phyloP scores from a whole-genome alignment of 2,888 invertebrate species.

The Caenorhabditis plicata region DNA sequence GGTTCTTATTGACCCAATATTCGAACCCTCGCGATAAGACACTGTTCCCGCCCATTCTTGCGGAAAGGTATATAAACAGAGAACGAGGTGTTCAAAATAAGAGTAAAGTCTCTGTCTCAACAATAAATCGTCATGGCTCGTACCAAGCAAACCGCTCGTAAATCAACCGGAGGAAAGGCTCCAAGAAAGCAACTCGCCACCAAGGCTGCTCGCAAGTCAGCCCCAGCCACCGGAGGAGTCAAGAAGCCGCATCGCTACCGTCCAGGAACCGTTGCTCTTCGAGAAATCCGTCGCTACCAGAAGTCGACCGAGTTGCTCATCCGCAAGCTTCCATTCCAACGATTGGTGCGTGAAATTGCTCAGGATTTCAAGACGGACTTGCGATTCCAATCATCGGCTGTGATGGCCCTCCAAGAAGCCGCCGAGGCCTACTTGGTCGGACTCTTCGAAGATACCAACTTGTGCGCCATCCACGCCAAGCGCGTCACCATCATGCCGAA shows the following conservation, averaged over 20 bases:
- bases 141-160: slow-evolving; percentile 52
- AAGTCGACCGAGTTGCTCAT: slow-evolving; percentile 79
- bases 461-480: slow-evolving; percentile 95
- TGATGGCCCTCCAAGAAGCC: slow-evolving; percentile 82
- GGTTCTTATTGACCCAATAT: too few species aligned
- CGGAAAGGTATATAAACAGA: too few species aligned
- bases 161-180: slow-evolving; percentile 52
- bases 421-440: slow-evolving; percentile 87
- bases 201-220: slow-evolving; percentile 79
- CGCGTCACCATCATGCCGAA: slow-evolving; percentile 95
- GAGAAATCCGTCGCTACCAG: slow-evolving; percentile 94
- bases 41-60: too few species aligned
- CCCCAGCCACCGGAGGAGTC: slow-evolving; percentile 82
- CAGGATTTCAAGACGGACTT: slow-evolving; percentile 39
- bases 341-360: slow-evolving; percentile 32
- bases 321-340: slow-evolving; percentile 36
- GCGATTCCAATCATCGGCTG: slow-evolving; percentile 86
- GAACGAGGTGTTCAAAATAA: too few species aligned
- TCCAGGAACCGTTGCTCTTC: slow-evolving; percentile 91
- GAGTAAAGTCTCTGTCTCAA: too few species aligned
- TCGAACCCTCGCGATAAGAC: too few species aligned
- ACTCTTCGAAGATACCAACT: slow-evolving; percentile 93
- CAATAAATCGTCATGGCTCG: slow-evolving; percentile 43
- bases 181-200: slow-evolving; percentile 40
- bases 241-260: slow-evolving; percentile 94